Conservation (phyloP, 2,888 invertebrate genomes). For the Exocentrus adspersus region DNA sequence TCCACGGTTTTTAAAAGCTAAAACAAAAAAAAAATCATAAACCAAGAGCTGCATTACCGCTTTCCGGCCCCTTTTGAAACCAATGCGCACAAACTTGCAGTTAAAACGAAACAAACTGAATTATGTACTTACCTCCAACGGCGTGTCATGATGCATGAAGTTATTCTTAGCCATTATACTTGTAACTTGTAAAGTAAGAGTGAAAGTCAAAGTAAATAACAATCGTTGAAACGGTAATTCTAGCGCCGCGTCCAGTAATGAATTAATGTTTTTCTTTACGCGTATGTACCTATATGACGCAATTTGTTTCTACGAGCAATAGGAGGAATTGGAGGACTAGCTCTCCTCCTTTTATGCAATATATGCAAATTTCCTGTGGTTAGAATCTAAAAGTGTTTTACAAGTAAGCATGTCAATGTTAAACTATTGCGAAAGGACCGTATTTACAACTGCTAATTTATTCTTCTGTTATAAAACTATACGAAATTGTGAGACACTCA, state of each 20-base stretch:
- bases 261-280: constrained; percentile 23
- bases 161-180: constrained; percentile 26
- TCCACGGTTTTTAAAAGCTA: no score
- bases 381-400: constrained; percentile 3
- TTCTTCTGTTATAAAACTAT: not conserved
- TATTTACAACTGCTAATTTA: not conserved
- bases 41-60: not conserved
- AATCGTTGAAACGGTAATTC: constrained; percentile 14
- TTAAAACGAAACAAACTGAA: not conserved
- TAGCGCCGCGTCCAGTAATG: constrained; percentile 13
- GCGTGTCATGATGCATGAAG: constrained; percentile 22
- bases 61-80: not conserved
- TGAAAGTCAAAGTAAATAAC: constrained; percentile 20
- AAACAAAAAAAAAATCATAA: no score
- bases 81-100: not conserved
- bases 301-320: constrained; percentile 14
- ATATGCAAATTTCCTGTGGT: constrained; percentile 16
- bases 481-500: not conserved
- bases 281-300: constrained; percentile 24
- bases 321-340: constrained; percentile 13
- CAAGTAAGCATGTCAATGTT: constrained; percentile 25
- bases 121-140: constrained; percentile 5
- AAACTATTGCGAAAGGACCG: not conserved
- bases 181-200: constrained; percentile 27
- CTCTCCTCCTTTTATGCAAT: constrained; percentile 24